phyloP scores from a whole-genome alignment of 2,888 invertebrate genomes.

The Pyrrhosoma nymphula region DNA sequence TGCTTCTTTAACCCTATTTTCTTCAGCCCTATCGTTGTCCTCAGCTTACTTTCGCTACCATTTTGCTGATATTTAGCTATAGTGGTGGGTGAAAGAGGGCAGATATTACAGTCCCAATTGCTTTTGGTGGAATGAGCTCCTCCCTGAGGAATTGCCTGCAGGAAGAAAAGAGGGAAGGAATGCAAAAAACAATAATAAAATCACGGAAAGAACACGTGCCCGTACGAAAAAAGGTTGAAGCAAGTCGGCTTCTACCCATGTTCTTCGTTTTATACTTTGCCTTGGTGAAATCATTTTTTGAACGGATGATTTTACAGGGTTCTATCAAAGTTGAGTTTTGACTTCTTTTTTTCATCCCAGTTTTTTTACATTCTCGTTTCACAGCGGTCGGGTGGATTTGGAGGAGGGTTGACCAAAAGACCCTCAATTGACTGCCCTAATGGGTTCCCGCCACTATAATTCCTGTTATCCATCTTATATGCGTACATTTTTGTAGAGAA shows the following conservation, averaged over 20 bases:
- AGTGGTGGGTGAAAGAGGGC: too few species aligned
- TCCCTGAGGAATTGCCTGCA: too few species aligned
- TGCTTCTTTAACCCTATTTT: too few species aligned
- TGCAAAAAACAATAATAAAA: background rate
- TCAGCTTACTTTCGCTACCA: too few species aligned
- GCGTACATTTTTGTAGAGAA: background rate
- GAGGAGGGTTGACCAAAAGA: background rate
- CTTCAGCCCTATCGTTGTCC: too few species aligned
- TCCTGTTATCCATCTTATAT: background rate
- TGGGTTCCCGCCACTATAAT: background rate
- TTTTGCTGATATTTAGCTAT: too few species aligned
- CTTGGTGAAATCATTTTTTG: background rate
- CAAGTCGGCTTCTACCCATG: background rate
- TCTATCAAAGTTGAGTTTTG: background rate
- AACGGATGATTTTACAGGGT: background rate
- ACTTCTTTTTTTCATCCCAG: background rate
- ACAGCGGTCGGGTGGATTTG: background rate
- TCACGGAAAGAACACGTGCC: background rate
- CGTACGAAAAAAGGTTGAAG: background rate
- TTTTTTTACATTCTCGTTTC: background rate
- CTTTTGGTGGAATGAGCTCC: too few species aligned
- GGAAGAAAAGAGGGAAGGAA: too few species aligned
- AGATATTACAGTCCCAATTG: too few species aligned
- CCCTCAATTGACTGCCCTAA: background rate
- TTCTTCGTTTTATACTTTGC: background rate